phyloP scores from a whole-genome alignment of 1,140 invertebrate species.

The Acarapis woodi region DNA sequence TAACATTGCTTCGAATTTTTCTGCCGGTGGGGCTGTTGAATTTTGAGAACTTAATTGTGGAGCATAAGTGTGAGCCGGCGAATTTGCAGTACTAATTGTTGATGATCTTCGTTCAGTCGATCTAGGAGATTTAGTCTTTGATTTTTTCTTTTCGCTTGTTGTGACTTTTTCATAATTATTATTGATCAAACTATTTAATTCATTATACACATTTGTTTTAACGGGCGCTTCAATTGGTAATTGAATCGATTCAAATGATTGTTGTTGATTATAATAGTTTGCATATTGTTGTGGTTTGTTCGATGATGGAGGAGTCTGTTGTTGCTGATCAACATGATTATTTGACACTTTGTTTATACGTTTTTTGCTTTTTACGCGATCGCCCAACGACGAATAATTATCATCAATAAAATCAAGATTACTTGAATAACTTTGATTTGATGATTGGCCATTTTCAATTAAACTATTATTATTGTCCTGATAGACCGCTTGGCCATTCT shows the following conservation, averaged over 20 bases:
- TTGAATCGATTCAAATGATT: too few species aligned
- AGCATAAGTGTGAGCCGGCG: not conserved
- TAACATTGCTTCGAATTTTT: constrained; percentile 5
- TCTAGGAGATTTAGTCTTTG: not conserved
- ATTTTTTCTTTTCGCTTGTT: not conserved
- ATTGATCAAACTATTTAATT: not conserved
- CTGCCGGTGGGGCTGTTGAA: not conserved
- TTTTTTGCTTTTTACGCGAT: constrained; percentile 7
- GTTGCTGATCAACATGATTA: not conserved
- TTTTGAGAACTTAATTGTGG: not conserved
- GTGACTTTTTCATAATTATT: not conserved
- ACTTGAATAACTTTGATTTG: not conserved
- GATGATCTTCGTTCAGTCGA: not conserved
- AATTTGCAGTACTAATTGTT: not conserved
- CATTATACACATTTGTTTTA: constrained; percentile 1
- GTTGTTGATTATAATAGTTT: not conserved
- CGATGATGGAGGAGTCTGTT: not conserved
- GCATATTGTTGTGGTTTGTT: not conserved
- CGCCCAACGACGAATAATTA: constrained; percentile 9
- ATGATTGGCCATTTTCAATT: not conserved
- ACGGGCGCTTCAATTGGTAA: not conserved
- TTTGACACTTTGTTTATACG: too few species aligned
- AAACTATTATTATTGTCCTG: not conserved
- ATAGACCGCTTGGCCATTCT: not conserved
- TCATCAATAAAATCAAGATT: not conserved